Evolutionary conservation across 2,797 vertebrate genomes (phyloP).

Genomic region (Thripadectes ignobilis): DNA sequence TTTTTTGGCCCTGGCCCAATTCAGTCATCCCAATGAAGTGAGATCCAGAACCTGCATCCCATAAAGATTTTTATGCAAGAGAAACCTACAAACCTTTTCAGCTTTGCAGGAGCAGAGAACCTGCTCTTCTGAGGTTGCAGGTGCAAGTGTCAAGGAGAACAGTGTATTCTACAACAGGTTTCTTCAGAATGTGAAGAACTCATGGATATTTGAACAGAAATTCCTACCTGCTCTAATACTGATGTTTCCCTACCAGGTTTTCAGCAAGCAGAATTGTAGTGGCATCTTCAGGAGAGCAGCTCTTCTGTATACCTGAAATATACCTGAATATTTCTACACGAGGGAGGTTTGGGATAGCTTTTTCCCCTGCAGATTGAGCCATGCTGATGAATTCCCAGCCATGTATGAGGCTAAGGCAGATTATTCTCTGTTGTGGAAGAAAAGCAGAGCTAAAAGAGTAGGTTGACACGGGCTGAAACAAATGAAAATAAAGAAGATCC

Average conservation of each 20-base stretch:
- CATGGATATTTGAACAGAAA: neutral
- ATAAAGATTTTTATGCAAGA: neutral
- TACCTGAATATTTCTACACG: neutral
- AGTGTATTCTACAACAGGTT: neutral
- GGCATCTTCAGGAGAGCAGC: neutral
- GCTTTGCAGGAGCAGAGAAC: neutral
- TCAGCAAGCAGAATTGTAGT: neutral
- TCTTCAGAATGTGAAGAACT: neutral
- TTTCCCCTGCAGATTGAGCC: neutral
- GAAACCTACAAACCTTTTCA: neutral
- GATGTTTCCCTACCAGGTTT: neutral
- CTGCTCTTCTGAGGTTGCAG: fast-evolving
- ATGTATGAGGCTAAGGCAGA: neutral
- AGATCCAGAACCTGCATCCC: neutral
- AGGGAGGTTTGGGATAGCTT: neutral
- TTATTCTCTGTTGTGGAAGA: neutral
- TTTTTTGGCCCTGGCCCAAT: neutral
- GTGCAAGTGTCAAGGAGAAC: neutral
- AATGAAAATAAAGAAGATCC: neutral
- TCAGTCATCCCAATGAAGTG: neutral
- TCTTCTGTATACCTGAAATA: neutral
- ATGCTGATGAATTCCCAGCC: neutral
- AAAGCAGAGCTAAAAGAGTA: neutral
- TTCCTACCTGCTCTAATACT: neutral
- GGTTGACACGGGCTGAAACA: neutral